Percentiles rank a stretch among this genome's conserved stretches.
Conservation (phyloP, 2,113 vertebrate species). For the Alethe diademata region DNA sequence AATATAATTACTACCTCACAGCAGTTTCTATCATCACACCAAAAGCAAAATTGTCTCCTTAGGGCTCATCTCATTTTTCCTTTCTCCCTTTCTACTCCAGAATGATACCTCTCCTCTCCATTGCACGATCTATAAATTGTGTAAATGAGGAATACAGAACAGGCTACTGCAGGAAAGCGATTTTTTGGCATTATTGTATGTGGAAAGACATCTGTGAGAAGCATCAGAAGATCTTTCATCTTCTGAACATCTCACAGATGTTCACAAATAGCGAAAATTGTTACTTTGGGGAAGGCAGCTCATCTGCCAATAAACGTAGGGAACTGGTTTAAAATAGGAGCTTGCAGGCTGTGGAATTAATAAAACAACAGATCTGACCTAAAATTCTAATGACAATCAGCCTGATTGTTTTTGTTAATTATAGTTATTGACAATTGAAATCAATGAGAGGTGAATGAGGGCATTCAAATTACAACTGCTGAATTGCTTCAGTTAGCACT, state of each 20-base stretch:
- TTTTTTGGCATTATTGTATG: slow-evolving; percentile 68
- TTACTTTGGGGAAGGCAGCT: slow-evolving; percentile 68
- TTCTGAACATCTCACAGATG: slow-evolving; percentile 75
- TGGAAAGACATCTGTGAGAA: slow-evolving; percentile 75
- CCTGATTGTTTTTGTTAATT: slow-evolving; percentile 64
- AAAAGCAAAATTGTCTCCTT: not conserved
- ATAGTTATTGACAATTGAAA: slow-evolving; percentile 64
- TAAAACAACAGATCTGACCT: slow-evolving; percentile 67
- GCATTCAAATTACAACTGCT: slow-evolving; percentile 52
- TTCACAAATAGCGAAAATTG: slow-evolving; percentile 72
- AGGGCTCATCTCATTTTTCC: slow-evolving; percentile 19
- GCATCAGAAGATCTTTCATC: slow-evolving; percentile 70
- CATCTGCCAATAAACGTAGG: slow-evolving; percentile 45
- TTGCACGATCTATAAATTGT: slow-evolving; percentile 39
- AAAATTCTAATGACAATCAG: slow-evolving; percentile 67
- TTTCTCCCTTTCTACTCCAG: slow-evolving; percentile 20
- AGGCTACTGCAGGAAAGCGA: slow-evolving; percentile 60
- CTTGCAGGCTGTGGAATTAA: slow-evolving; percentile 59
- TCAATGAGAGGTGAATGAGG: slow-evolving; percentile 52
- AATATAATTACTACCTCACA: not conserved
- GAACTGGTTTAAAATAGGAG: slow-evolving; percentile 64
- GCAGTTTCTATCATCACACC: not conserved
- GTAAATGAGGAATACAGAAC: slow-evolving; percentile 59
- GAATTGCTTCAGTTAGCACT: slow-evolving; percentile 49
- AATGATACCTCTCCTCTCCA: slow-evolving; percentile 36